phyloP scores from a whole-genome alignment of 2,888 invertebrate species.

The Dione juno region DNA sequence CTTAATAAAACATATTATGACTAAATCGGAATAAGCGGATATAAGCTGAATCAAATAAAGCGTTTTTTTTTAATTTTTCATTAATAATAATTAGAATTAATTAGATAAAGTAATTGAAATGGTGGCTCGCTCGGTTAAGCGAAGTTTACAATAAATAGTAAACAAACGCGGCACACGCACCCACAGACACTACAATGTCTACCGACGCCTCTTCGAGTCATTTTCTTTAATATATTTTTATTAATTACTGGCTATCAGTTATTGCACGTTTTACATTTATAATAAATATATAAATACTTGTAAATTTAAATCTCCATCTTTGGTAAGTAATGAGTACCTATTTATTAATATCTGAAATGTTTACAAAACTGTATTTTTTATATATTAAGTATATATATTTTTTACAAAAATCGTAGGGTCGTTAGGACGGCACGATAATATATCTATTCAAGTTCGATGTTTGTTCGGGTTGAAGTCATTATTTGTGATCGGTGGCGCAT shows the following conservation, averaged over 20 bases:
- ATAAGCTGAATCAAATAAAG: conserved; percentile 69
- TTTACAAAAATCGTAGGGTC: conserved; percentile 84
- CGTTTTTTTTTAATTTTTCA: conserved; percentile 56
- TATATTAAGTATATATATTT: conserved; percentile 78
- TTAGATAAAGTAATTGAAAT: conserved; percentile 51
- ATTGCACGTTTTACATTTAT: conserved; percentile 84
- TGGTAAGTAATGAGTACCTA: conserved; percentile 82
- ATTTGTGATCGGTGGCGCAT: conserved; percentile 57
- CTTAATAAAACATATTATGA: conserved; percentile 70
- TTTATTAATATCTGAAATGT: conserved; percentile 81
- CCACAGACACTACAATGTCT: conserved; percentile 57
- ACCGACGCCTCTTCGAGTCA: conserved; percentile 76
- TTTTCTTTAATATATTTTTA: conserved; percentile 78
- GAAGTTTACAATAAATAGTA: conserved; percentile 80
- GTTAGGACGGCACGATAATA: conserved; percentile 84
- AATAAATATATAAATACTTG: conserved; percentile 84
- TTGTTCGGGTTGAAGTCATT: conserved; percentile 64
- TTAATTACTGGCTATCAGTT: conserved; percentile 83
- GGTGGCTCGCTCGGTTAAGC: conserved; percentile 60
- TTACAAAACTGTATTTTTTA: conserved; percentile 82
- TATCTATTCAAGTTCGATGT: conserved; percentile 83
- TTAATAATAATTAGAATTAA: conserved; percentile 37
- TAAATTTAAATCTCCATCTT: conserved; percentile 81
- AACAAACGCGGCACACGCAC: conserved; percentile 59
- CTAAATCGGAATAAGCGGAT: conserved; percentile 75